Evolutionary conservation across 2,113 vertebrate species (phyloP).

Genomic region (Puntigrus tetrazona): DNA sequence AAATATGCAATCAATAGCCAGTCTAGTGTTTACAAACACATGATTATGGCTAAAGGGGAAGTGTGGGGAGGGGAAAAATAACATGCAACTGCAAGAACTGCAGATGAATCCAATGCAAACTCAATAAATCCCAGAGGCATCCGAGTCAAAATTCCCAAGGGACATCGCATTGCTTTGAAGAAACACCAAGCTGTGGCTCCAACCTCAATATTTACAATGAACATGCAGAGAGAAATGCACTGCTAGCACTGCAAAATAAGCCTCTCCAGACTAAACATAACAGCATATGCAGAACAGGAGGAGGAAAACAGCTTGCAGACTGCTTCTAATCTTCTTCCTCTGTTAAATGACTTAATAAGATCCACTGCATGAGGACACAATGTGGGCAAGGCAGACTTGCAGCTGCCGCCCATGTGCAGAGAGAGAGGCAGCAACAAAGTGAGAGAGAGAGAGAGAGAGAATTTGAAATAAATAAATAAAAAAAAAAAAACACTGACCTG

Average conservation of each 20-base stretch:
- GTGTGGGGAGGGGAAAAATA: neutral
- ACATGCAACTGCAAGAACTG: neutral
- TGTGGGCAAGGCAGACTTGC: constrained; percentile 61
- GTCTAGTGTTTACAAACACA: neutral
- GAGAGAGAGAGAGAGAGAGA: neutral
- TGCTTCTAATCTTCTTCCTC: constrained; percentile 2
- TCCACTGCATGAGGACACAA: constrained; percentile 31
- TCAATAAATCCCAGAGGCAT: constrained; percentile 36
- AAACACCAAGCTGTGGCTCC: neutral
- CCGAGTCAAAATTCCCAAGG: neutral
- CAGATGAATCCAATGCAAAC: constrained; percentile 9
- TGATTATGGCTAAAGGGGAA: neutral
- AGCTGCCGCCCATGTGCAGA: constrained; percentile 66
- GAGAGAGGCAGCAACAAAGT: constrained; percentile 22
- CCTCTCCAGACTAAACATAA: neutral
- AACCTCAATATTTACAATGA: constrained; percentile 13
- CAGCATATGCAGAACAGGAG: neutral
- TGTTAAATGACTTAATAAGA: constrained; percentile 17
- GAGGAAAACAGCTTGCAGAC: constrained; percentile 2
- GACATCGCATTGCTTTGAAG: neutral
- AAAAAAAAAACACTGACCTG: constrained; percentile 77
- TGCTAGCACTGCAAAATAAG: neutral
- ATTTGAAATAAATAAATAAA: neutral
- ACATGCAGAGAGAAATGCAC: neutral
- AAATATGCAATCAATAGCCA: neutral